phyloP scores from a whole-genome alignment of 35 echinoderm and acorn worm genomes.

The Hemicentrotus pulcherrimus region DNA sequence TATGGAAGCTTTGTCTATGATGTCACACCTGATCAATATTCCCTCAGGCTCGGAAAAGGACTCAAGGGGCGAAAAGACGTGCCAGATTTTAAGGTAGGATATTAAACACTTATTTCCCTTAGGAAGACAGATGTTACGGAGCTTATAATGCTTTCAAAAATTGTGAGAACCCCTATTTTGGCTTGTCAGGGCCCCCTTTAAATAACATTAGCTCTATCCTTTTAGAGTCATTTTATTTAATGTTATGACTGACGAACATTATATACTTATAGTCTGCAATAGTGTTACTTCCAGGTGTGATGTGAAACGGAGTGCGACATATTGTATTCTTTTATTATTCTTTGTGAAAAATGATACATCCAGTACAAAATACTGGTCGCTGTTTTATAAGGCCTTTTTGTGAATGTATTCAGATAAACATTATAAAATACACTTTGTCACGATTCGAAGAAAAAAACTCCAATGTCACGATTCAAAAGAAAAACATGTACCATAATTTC shows the following conservation, averaged over 20 bases:
- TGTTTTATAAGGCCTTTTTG: not conserved
- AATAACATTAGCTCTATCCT: no score
- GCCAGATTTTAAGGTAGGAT: slow-evolving; percentile 41
- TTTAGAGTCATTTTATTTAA: no score
- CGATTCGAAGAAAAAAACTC: not conserved
- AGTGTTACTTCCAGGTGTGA: not conserved
- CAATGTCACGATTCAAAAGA: not conserved
- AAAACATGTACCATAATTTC: not conserved
- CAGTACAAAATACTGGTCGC: not conserved
- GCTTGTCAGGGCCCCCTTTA: no score
- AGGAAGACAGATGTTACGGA: not conserved
- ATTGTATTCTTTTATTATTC: not conserved
- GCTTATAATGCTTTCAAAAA: no score
- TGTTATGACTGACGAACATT: not conserved
- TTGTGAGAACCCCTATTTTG: no score
- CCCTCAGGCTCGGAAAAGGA: slow-evolving; percentile 34
- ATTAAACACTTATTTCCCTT: not conserved
- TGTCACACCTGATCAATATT: not conserved
- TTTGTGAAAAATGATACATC: no score
- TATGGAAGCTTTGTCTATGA: slow-evolving; percentile 30
- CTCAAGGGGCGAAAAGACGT: slow-evolving; percentile 32
- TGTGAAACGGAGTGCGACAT: not conserved
- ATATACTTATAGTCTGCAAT: not conserved
- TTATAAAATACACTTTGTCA: not conserved
- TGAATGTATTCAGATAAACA: not conserved